phyloP scores from a whole-genome alignment of 2,888 invertebrate genomes.

The Drosophila mimica region DNA sequence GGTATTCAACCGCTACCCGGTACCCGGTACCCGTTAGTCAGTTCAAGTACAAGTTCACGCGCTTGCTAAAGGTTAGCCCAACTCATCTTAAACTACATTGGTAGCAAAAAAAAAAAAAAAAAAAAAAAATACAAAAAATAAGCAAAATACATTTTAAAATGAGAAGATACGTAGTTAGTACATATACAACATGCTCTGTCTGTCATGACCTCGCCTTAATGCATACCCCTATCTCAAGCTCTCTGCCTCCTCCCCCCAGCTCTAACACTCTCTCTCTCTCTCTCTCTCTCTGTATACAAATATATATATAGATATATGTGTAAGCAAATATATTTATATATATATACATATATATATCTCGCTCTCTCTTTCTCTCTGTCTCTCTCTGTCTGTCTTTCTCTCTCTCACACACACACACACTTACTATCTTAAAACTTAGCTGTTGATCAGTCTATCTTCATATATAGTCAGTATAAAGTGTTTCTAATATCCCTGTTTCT shows the following conservation, averaged over 20 bases:
- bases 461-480: constrained; percentile 21
- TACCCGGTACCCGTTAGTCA: constrained; percentile 65
- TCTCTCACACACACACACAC: background rate
- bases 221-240: constrained; percentile 31
- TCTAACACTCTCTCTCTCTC: constrained; percentile 28
- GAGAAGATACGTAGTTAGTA: constrained; percentile 77
- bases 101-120: constrained; percentile 53
- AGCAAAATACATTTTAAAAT: constrained; percentile 34
- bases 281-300: constrained; percentile 4
- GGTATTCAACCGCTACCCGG: constrained; percentile 43
- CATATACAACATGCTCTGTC: constrained; percentile 67
- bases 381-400: constrained; percentile 5
- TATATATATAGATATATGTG: too few relatives aligned
- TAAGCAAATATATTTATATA: too few relatives aligned
- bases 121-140: constrained; percentile 35
- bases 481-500: constrained; percentile 6
- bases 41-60: constrained; percentile 73
- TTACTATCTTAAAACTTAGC: background rate
- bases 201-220: constrained; percentile 51
- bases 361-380: background rate
- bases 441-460: constrained; percentile 15
- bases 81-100: constrained; percentile 68
- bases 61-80: constrained; percentile 78
- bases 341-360: too few relatives aligned
- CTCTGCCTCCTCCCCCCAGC: constrained; percentile 21